Evolutionary conservation across 2,888 invertebrate genomes (phyloP).

Genomic region (Hirtodrosophila histrioides): DNA sequence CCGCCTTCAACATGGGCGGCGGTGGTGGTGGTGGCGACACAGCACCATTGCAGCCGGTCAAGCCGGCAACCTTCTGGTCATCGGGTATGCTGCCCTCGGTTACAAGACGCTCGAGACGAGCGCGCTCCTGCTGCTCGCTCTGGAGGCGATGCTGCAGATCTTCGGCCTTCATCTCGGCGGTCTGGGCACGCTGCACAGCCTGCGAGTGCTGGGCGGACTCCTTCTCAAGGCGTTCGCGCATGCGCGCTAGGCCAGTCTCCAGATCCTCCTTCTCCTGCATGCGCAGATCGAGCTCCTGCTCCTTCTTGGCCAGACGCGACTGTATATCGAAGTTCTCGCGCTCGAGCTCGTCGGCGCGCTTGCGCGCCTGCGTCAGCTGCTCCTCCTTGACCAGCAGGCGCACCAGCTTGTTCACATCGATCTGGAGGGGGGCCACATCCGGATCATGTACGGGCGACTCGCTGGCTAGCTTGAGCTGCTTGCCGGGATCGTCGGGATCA

Average conservation of each 20-base stretch:
- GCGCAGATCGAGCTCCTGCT: constrained; percentile 95
- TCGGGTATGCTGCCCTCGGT: constrained; percentile 96
- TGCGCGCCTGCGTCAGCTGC: constrained; percentile 93
- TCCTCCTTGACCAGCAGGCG: constrained; percentile 96
- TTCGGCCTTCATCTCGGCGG: constrained; percentile 86
- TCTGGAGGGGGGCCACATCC: constrained; percentile 93
- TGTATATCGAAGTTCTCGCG: constrained; percentile 95
- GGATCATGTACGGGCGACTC: constrained; percentile 87
- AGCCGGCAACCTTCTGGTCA: constrained; percentile 92
- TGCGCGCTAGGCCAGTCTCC: constrained; percentile 91
- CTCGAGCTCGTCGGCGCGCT: constrained; percentile 94
- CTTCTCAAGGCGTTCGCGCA: constrained; percentile 94
- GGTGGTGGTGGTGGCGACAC: constrained; percentile 86
- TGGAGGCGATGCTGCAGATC: constrained; percentile 88
- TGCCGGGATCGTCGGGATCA: constrained; percentile 83
- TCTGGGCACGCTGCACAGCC: constrained; percentile 89
- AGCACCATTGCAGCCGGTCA: constrained; percentile 85
- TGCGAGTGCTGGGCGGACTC: constrained; percentile 95
- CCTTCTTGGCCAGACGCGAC: constrained; percentile 94
- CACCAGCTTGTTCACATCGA: constrained; percentile 96
- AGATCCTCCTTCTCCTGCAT: constrained; percentile 96
- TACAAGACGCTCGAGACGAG: constrained; percentile 93
- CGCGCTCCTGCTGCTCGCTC: constrained; percentile 92
- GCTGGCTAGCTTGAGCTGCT: constrained; percentile 66
- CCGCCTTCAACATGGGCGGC: constrained; percentile 76